A percentile compares a stretch with the other conserved stretches of the same genome.
Evolutionary conservation across 2,888 invertebrate species (phyloP).

Genomic region (Euzophera pinguis): DNA sequence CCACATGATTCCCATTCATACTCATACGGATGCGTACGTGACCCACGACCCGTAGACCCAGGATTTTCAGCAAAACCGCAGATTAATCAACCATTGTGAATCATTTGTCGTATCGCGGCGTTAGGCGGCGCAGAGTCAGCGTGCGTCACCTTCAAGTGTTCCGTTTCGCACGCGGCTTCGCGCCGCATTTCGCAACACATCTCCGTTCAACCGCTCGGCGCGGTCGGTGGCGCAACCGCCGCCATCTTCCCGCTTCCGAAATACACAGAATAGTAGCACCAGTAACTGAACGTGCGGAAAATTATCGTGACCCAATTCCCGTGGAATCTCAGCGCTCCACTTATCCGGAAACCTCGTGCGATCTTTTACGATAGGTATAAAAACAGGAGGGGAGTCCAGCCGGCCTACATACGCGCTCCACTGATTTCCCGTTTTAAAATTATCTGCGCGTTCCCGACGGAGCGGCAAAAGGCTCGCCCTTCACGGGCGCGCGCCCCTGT

Average conservation of each 20-base stretch:
- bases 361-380: constrained; percentile 62
- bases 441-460: constrained; percentile 62
- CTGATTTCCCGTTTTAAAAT: constrained; percentile 74
- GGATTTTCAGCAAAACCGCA: constrained; percentile 39
- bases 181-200: constrained; percentile 46
- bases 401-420: constrained; percentile 71
- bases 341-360: constrained; percentile 65
- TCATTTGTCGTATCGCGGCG: constrained; percentile 28
- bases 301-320: constrained; percentile 59
- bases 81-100: constrained; percentile 43
- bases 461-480: constrained; percentile 68
- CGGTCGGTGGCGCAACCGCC: constrained; percentile 42
- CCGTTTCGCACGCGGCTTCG: constrained; percentile 47
- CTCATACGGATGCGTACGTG: constrained; percentile 52
- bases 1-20: constrained; percentile 28
- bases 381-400: constrained; percentile 58
- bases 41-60: constrained; percentile 41
- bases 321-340: constrained; percentile 60
- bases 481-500: constrained; percentile 65
- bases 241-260: constrained; percentile 51
- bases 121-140: constrained; percentile 18
- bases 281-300: constrained; percentile 39
- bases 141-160: constrained; percentile 58
- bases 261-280: constrained; percentile 42
- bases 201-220: constrained; percentile 27